These are phyloP conservation scores for Aselliscus stoliczkanus DNA, from an alignment of 2,797 vertebrate species.

Conservation along the genomic window DNA sequence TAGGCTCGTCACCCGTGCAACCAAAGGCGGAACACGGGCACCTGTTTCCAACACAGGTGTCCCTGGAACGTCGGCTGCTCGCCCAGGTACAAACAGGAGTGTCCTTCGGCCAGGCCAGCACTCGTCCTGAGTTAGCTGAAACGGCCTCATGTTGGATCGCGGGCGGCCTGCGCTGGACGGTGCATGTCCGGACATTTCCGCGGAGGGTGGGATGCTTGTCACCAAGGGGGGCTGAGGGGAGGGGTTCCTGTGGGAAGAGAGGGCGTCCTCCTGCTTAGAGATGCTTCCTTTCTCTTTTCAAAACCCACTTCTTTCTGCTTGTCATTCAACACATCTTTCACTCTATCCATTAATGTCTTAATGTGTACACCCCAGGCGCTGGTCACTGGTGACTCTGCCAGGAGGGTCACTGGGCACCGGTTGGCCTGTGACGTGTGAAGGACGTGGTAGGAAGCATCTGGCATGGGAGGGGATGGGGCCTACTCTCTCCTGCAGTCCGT, in stretches of 20 bases:
- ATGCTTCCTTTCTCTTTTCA: not conserved
- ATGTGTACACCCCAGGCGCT: fast-evolving
- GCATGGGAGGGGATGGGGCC: fast-evolving
- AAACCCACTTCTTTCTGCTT: not conserved
- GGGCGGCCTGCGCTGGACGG: fast-evolving
- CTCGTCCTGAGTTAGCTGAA: fast-evolving
- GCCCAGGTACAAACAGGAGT: fast-evolving
- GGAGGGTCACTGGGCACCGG: fast-evolving
- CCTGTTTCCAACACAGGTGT: fast-evolving
- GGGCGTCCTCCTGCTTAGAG: not conserved
- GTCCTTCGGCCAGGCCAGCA: fast-evolving
- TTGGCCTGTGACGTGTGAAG: fast-evolving
- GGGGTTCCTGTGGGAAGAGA: fast-evolving
- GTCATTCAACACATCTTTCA: not conserved
- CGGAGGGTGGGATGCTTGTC: not conserved
- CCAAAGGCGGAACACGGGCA: not conserved
- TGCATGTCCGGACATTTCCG: fast-evolving
- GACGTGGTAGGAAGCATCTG: fast-evolving
- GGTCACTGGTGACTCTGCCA: not conserved
- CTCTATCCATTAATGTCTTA: not conserved
- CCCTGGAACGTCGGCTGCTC: not conserved
- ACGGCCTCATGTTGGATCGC: fast-evolving
- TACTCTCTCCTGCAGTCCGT: not conserved
- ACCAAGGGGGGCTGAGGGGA: not conserved
- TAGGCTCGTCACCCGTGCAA: fast-evolving